Conservation (phyloP, 2,797 vertebrate genomes). For the Oryzias dopingdopingensis region DNA sequence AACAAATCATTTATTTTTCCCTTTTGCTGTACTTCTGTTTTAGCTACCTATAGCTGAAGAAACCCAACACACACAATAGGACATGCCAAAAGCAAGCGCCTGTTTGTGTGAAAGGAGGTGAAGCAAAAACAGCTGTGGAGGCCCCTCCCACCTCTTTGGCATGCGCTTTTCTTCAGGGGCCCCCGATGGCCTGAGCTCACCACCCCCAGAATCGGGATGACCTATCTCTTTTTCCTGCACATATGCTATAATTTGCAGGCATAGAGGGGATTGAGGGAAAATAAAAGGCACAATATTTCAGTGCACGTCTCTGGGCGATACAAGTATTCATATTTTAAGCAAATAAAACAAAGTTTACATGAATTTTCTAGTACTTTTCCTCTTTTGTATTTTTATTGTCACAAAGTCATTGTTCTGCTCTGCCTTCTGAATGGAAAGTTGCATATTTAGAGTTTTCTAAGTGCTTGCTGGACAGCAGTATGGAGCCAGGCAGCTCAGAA, state of each 20-base stretch:
- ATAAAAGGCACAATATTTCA: too few species aligned
- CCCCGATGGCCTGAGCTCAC: conserved; percentile 37
- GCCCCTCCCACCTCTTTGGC: conserved; percentile 52
- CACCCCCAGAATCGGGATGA: conserved; percentile 29
- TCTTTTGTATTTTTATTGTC: not conserved
- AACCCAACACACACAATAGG: not conserved
- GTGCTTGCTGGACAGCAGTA: not conserved
- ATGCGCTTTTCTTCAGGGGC: conserved; percentile 53
- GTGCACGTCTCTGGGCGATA: too few species aligned
- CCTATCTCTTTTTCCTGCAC: not conserved
- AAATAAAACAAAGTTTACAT: too few species aligned
- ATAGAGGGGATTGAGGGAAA: not conserved
- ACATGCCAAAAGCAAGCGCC: conserved; percentile 13
- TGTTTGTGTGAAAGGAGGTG: conserved; percentile 10
- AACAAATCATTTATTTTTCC: too few species aligned
- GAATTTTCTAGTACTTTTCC: not conserved
- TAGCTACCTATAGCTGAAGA: too few species aligned
- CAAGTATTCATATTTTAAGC: too few species aligned
- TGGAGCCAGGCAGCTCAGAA: conserved; percentile 18
- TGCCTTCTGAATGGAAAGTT: too few species aligned
- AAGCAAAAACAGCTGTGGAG: conserved; percentile 65
- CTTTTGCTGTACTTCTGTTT: too few species aligned
- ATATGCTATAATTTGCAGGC: not conserved
- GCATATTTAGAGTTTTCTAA: not conserved
- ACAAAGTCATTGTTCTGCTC: too few species aligned